Percentiles rank a stretch among this genome's conserved stretches.
Conservation (phyloP, 2,797 vertebrate genomes). For the Spizella passerina region DNA sequence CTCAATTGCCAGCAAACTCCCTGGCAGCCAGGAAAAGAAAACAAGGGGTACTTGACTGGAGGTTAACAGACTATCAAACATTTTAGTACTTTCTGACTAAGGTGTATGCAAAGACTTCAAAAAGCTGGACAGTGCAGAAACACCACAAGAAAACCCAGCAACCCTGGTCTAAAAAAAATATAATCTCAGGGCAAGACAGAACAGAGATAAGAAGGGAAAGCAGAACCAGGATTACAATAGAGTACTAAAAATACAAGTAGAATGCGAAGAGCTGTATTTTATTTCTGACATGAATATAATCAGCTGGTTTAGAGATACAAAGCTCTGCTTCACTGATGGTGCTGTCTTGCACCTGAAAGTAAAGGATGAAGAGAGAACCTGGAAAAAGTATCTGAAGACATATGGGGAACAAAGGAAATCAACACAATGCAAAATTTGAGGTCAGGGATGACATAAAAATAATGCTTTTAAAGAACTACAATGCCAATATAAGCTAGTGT, state of each 20-base stretch:
- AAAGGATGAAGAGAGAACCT: neutral
- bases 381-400: neutral
- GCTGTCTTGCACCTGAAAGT: neutral
- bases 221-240: neutral
- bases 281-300: constrained; percentile 10
- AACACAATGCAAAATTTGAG: neutral
- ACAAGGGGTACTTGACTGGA: neutral
- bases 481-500: neutral
- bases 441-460: neutral
- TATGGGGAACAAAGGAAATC: neutral
- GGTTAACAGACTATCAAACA: constrained; percentile 15
- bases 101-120: neutral
- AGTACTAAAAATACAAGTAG: constrained; percentile 16
- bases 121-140: neutral
- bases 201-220: neutral
- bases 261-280: neutral
- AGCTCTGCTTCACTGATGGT: neutral
- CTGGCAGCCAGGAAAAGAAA: constrained; percentile 18
- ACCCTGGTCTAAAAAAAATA: neutral
- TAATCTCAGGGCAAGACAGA: neutral
- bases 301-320: neutral
- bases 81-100: neutral
- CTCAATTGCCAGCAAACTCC: constrained; percentile 7
- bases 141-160: neutral
- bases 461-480: neutral